These are phyloP conservation scores for Cryptotis parvus DNA, from an alignment of 2,113 vertebrate species.

Conservation along the genomic window DNA sequence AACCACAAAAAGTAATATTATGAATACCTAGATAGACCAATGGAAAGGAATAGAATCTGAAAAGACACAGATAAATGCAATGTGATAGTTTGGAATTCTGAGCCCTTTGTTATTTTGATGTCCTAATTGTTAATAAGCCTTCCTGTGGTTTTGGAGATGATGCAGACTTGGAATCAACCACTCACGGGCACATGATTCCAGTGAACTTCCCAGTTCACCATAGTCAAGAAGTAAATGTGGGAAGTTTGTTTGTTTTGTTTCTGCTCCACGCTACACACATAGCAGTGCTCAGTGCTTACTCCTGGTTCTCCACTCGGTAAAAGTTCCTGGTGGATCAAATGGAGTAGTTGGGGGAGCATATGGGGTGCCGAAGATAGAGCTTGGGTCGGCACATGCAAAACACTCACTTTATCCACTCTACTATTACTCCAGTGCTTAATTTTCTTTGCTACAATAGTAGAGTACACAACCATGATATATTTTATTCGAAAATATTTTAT, in stretches of 20 bases:
- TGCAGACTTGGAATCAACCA: neutral
- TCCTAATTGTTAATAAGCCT: neutral
- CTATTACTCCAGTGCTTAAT: neutral
- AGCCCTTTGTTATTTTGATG: neutral
- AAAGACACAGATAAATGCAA: neutral
- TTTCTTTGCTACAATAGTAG: neutral
- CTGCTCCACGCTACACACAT: too few relatives aligned
- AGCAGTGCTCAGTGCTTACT: too few relatives aligned
- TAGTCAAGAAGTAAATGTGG: neutral
- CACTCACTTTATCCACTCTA: neutral
- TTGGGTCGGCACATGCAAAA: neutral
- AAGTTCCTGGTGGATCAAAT: too few relatives aligned
- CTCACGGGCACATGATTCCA: neutral
- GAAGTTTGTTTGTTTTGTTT: neutral
- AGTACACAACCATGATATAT: neutral
- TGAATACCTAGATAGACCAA: neutral
- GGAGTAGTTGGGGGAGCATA: neutral
- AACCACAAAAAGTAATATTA: neutral
- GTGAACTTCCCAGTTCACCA: neutral
- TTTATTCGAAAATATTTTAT: constrained; percentile 39
- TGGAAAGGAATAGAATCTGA: neutral
- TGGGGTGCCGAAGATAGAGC: neutral
- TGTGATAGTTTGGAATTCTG: neutral
- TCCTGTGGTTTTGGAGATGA: neutral
- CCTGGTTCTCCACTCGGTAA: too few relatives aligned